These are phyloP conservation scores for Delichon dasypus DNA, from an alignment of 2,797 vertebrate species.

Conservation along the genomic window DNA sequence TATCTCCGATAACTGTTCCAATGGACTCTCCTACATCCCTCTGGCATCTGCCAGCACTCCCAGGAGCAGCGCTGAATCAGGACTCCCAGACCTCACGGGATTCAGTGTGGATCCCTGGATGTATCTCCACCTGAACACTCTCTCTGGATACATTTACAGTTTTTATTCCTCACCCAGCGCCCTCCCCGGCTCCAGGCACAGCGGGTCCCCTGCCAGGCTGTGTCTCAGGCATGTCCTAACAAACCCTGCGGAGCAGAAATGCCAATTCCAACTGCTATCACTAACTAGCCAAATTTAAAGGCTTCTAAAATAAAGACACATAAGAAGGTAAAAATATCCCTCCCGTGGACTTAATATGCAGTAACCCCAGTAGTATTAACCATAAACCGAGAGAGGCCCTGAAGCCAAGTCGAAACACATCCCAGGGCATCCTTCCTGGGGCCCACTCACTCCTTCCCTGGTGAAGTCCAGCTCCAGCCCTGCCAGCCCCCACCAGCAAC, in stretches of 20 bases:
- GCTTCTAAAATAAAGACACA: neutral
- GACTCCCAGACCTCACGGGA: rapidly evolving
- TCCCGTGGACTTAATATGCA: neutral
- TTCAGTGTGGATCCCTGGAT: rapidly evolving
- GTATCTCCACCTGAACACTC: neutral
- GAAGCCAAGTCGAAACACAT: neutral
- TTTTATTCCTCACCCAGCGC: rapidly evolving
- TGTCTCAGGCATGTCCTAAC: neutral
- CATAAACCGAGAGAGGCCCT: neutral
- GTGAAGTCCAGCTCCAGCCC: neutral
- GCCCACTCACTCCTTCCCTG: neutral
- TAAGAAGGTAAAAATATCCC: neutral
- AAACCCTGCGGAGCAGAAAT: neutral
- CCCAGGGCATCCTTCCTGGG: neutral
- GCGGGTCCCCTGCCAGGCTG: neutral
- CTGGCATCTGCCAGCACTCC: rapidly evolving
- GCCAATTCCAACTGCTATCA: neutral
- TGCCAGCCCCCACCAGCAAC: neutral
- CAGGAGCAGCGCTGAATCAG: rapidly evolving
- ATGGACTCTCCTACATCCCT: rapidly evolving
- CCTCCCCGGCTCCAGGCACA: rapidly evolving
- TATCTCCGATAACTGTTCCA: neutral
- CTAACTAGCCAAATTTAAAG: neutral
- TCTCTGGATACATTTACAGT: neutral
- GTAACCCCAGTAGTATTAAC: neutral